phyloP scores from a whole-genome alignment of 2,888 invertebrate genomes.

The Steinernema carpocapsae region DNA sequence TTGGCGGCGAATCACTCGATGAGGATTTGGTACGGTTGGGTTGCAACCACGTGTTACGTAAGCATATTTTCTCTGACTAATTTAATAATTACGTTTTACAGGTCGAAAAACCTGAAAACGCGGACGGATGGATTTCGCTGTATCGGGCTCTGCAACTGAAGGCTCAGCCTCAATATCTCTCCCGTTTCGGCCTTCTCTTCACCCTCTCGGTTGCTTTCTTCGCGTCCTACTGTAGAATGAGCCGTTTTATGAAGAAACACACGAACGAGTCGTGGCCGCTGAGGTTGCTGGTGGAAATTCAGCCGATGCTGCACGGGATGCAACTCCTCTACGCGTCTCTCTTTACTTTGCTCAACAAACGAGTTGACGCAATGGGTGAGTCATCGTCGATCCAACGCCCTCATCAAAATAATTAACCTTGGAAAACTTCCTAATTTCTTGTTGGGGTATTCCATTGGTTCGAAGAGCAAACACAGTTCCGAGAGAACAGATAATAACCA shows the following conservation, averaged over 20 bases:
- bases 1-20: neutral
- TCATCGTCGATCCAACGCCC: neutral
- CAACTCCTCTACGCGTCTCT: neutral
- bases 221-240: conserved; percentile 9
- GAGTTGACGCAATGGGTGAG: neutral
- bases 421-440: too few species aligned
- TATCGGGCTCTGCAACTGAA: neutral
- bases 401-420: too few species aligned
- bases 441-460: too few species aligned
- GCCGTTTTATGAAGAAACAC: conserved; percentile 9
- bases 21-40: conserved; percentile 25
- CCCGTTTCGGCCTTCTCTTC: neutral
- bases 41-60: conserved; percentile 9
- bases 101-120: neutral
- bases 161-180: neutral
- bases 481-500: too few species aligned
- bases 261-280: neutral
- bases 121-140: neutral
- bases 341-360: neutral
- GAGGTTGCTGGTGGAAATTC: neutral
- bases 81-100: neutral
- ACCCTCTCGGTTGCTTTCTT: neutral
- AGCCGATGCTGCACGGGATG: neutral
- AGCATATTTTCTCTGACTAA: neutral
- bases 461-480: too few species aligned